phyloP scores from a whole-genome alignment of 2,888 invertebrate species.

The Ceriagrion tenellum region DNA sequence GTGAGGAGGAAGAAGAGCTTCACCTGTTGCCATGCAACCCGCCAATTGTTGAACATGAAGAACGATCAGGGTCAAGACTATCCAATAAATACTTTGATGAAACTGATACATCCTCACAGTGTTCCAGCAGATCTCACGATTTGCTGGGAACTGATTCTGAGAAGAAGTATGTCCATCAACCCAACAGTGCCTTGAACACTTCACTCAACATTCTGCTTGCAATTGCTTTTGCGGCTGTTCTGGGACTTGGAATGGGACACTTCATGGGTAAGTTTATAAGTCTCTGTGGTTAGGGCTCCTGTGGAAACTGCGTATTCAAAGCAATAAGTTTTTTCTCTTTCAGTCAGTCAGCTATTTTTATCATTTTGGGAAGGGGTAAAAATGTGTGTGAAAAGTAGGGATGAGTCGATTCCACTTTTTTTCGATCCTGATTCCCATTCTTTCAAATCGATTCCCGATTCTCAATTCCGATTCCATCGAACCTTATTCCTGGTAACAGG shows the following conservation, averaged over 20 bases:
- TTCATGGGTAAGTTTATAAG: constrained; percentile 60
- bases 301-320: no score
- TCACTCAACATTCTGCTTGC: constrained; percentile 46
- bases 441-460: no score
- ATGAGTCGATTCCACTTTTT: no score
- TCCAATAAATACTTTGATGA: constrained; percentile 55
- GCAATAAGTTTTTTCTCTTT: no score
- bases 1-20: constrained; percentile 55
- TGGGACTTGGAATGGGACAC: constrained; percentile 68
- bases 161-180: constrained; percentile 61
- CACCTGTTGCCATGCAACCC: constrained; percentile 38
- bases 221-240: constrained; percentile 48
- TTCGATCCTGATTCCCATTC: no score
- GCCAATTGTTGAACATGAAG: not conserved
- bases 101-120: constrained; percentile 35
- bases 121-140: constrained; percentile 24
- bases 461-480: no score
- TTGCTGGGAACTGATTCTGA: not conserved
- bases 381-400: no score
- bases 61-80: constrained; percentile 15
- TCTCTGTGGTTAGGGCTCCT: no score
- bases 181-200: constrained; percentile 57
- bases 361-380: no score
- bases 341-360: no score
- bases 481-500: no score